These are phyloP conservation scores for Daboia siamensis DNA, from an alignment of 2,113 vertebrate species.

Conservation along the genomic window DNA sequence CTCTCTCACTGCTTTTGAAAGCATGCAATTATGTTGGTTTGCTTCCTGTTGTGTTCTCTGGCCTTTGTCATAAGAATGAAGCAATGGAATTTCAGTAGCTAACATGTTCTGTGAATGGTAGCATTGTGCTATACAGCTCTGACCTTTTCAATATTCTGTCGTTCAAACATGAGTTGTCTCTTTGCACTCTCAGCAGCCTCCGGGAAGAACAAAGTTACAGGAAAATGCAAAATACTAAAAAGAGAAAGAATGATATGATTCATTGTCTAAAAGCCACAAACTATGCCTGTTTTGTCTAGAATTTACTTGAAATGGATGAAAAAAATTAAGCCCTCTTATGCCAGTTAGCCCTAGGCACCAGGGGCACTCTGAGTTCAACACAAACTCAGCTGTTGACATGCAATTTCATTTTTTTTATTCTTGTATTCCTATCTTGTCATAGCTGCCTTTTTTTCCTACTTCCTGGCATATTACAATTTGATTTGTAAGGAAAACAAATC, in stretches of 20 bases:
- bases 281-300: neutral
- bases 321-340: neutral
- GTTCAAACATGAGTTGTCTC: constrained; percentile 28
- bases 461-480: neutral
- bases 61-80: constrained; percentile 38
- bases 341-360: constrained; percentile 5
- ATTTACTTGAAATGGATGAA: neutral
- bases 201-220: constrained; percentile 33
- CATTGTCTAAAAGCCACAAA: neutral
- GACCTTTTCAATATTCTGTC: constrained; percentile 50
- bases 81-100: constrained; percentile 42
- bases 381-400: neutral
- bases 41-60: constrained; percentile 32
- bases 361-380: neutral
- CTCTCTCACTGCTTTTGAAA: constrained; percentile 37
- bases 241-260: neutral
- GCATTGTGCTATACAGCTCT: constrained; percentile 11
- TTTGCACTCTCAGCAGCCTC: constrained; percentile 41
- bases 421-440: neutral
- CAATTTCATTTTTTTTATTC: neutral
- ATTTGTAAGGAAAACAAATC: neutral
- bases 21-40: constrained; percentile 22
- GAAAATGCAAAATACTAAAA: constrained; percentile 2
- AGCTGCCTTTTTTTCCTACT: neutral
- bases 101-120: constrained; percentile 1